phyloP scores from a whole-genome alignment of 2,113 vertebrate genomes.

The Atherinomorus stipes region DNA sequence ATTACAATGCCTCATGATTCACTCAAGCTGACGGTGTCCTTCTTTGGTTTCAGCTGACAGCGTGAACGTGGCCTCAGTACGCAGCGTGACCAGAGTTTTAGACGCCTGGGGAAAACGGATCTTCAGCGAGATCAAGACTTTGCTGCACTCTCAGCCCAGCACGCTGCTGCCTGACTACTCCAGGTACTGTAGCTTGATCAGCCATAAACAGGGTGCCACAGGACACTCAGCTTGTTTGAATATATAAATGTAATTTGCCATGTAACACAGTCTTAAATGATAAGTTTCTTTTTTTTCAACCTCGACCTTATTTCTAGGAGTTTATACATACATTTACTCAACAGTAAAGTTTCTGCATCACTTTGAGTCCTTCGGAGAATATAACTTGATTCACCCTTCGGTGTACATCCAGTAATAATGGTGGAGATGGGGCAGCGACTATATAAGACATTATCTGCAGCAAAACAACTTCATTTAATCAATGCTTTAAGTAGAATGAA shows the following conservation, averaged over 20 bases:
- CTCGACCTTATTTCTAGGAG: too few species aligned
- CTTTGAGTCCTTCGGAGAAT: too few species aligned
- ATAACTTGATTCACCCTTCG: too few species aligned
- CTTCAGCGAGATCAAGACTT: conserved; percentile 83
- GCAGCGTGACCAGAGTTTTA: conserved; percentile 83
- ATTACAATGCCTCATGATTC: conserved; percentile 10
- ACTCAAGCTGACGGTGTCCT: conserved; percentile 25
- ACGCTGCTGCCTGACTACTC: conserved; percentile 84
- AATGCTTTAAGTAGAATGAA: too few species aligned
- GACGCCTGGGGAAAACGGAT: conserved; percentile 85
- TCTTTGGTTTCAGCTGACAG: conserved; percentile 75
- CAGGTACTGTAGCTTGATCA: conserved; percentile 74
- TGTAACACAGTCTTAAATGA: too few species aligned
- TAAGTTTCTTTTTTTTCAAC: too few species aligned
- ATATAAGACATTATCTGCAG: too few species aligned
- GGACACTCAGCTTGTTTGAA: not conserved
- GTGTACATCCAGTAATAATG: too few species aligned
- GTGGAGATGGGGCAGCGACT: too few species aligned
- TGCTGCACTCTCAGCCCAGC: conserved; percentile 83
- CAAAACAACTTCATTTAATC: too few species aligned
- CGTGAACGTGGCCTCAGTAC: conserved; percentile 82
- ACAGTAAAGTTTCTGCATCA: too few species aligned
- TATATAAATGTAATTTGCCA: not conserved
- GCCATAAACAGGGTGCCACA: not conserved
- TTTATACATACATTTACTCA: too few species aligned